Percentiles rank a stretch among this genome's conserved stretches.
phyloP scores from a whole-genome alignment of 2,797 vertebrate species.

The Trachops cirrhosus region DNA sequence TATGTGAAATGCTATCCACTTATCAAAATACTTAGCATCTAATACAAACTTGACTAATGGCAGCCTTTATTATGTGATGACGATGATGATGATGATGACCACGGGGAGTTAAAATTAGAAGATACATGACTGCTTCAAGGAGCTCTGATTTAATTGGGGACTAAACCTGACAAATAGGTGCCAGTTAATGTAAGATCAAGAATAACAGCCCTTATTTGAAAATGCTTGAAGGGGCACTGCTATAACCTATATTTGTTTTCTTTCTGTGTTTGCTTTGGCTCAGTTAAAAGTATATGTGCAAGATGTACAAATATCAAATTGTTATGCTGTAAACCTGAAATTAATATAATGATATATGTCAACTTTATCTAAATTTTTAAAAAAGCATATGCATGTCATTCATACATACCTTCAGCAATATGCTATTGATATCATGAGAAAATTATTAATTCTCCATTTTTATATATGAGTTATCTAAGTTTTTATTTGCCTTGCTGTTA shows the following conservation, averaged over 20 bases:
- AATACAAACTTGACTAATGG: slow-evolving; percentile 2
- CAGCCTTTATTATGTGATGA: slow-evolving; percentile 6
- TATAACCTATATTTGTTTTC: neutral
- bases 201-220: neutral
- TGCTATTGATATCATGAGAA: neutral
- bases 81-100: neutral
- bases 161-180: neutral
- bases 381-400: neutral
- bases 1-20: neutral
- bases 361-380: neutral
- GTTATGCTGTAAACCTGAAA: neutral
- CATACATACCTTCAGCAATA: neutral
- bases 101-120: neutral
- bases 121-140: neutral
- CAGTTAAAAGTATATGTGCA: neutral
- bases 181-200: slow-evolving; percentile 4
- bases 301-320: neutral
- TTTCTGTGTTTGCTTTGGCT: neutral
- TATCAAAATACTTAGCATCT: neutral
- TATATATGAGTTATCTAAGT: neutral
- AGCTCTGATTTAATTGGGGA: slow-evolving; percentile 17
- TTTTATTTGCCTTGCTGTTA: neutral
- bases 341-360: neutral
- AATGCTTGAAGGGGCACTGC: neutral
- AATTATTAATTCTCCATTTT: neutral